phyloP scores from a whole-genome alignment of 1,140 invertebrate genomes.

The Brachionus rubens region DNA sequence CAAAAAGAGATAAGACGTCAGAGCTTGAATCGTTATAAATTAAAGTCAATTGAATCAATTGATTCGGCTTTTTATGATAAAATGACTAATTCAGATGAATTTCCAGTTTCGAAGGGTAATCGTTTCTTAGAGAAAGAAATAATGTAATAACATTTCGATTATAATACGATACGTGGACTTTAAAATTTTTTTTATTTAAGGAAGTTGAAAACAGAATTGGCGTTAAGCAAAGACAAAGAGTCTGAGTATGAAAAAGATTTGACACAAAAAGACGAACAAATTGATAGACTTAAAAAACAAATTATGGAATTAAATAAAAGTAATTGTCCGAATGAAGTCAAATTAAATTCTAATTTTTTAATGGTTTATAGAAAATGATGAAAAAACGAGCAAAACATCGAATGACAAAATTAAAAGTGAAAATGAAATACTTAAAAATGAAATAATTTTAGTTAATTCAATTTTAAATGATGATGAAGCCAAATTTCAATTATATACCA shows the following conservation, averaged over 20 bases:
- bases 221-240: constrained; percentile 56
- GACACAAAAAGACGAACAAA: not conserved
- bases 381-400: not conserved
- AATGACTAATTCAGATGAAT: not conserved
- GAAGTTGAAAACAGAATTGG: constrained; percentile 59
- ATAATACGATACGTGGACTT: constrained; percentile 28
- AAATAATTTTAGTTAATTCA: not conserved
- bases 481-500: constrained; percentile 23
- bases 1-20: not conserved
- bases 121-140: not conserved
- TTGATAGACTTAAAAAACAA: not conserved
- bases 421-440: not conserved
- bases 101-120: not conserved
- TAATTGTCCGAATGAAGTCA: not conserved
- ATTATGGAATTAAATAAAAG: not conserved
- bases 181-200: constrained; percentile 51
- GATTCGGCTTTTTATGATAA: constrained; percentile 45
- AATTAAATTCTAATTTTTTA: not conserved
- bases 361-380: not conserved
- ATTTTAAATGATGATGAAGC: constrained; percentile 12
- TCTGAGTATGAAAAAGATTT: constrained; percentile 4
- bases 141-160: not conserved
- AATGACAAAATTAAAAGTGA: constrained; percentile 20
- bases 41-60: constrained; percentile 35
- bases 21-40: constrained; percentile 14